Evolutionary conservation across 2,113 vertebrate genomes (phyloP).

Genomic region (Embiotoca jacksoni): DNA sequence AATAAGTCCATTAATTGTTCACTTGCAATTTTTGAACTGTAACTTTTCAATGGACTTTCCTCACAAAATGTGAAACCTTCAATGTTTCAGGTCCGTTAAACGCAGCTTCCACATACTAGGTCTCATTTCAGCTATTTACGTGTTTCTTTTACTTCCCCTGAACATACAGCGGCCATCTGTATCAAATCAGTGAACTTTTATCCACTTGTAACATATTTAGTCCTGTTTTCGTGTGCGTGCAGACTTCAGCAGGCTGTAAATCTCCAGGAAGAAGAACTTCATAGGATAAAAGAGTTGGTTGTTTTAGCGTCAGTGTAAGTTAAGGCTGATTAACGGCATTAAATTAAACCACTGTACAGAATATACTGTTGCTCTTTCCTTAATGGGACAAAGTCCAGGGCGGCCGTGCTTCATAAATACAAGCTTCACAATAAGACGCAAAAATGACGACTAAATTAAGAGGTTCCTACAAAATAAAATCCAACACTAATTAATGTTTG

Average conservation of each 20-base stretch:
- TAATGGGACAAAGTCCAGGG: constrained; percentile 13
- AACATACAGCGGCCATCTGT: background rate
- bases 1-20: too few species aligned
- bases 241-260: background rate
- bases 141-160: too few species aligned
- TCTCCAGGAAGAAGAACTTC: background rate
- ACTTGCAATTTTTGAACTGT: too few species aligned
- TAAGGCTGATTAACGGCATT: background rate
- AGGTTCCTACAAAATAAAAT: too few species aligned
- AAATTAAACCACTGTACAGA: background rate
- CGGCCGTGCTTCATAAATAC: background rate
- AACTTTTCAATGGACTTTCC: constrained; percentile 11
- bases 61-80: constrained; percentile 30
- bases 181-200: constrained; percentile 9
- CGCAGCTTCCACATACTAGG: constrained; percentile 38
- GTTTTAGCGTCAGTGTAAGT: background rate
- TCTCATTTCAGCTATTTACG: background rate
- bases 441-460: background rate
- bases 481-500: too few species aligned
- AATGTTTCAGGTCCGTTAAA: constrained; percentile 37
- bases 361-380: background rate
- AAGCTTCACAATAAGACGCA: constrained; percentile 3
- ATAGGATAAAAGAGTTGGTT: constrained; percentile 18
- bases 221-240: background rate
- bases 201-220: background rate